phyloP scores from a whole-genome alignment of 2,113 vertebrate genomes.

The Anhinga anhinga region DNA sequence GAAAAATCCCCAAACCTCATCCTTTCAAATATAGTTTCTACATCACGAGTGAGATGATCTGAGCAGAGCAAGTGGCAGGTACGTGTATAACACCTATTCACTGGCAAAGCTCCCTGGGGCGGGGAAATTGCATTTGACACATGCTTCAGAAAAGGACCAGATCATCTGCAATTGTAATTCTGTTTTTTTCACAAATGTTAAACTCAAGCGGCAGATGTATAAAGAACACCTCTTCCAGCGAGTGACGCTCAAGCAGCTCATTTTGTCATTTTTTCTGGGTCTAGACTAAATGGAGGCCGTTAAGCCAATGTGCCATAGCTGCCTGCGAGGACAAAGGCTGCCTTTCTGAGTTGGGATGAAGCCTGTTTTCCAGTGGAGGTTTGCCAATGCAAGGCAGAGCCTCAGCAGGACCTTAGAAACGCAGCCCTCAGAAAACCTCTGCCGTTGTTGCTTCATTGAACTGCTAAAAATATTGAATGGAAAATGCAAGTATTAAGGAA shows the following conservation, averaged over 20 bases:
- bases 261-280: conserved; percentile 23
- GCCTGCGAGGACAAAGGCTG: conserved; percentile 16
- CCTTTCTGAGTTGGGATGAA: conserved; percentile 29
- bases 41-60: background rate
- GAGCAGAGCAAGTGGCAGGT: background rate
- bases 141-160: background rate
- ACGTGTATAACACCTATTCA: background rate
- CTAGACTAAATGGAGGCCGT: conserved; percentile 1
- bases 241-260: background rate
- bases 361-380: background rate
- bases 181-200: background rate
- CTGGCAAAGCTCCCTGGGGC: background rate
- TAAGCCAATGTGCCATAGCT: background rate
- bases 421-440: conserved; percentile 49
- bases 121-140: background rate
- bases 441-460: conserved; percentile 24
- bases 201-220: background rate
- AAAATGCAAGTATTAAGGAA: conserved; percentile 67
- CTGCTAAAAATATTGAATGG: conserved; percentile 60
- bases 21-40: background rate
- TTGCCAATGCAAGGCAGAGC: conserved; percentile 24
- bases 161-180: conserved; percentile 40
- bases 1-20: background rate
- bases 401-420: background rate
- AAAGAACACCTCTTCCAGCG: background rate